Base-by-base conservation (phyloP, 1,140 invertebrate genomes). In the Lucilia cuprina region DNA sequence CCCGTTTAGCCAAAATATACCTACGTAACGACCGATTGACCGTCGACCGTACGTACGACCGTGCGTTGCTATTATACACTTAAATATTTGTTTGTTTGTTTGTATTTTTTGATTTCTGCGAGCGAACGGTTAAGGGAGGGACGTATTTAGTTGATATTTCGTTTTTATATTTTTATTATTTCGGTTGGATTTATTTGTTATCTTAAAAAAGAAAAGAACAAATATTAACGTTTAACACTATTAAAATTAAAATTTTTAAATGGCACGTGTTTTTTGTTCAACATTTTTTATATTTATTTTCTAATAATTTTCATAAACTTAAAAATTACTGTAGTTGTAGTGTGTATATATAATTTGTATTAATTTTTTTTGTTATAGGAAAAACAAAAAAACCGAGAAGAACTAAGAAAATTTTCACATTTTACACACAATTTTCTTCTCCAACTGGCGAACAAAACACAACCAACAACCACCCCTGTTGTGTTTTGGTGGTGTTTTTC, bases 381-480 rank as follows among this genome's bases (percentile, higher is more conserved):
- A 13, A 70, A n/a, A n/a, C n/a, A 19, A 21, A 21, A 70, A 5
- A 70, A 70, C 65, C 19, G 65, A 21, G 5, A 70, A 70, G 13
- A 21, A 70, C n/a, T 70, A 21, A 21, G n/a, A 70, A 70, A 70
- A 21, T 70, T 70, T 70, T 70, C 19, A 70, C 65, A 70, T 70
- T 70, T 70, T 21, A 21, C 65, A 70, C 65, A 70, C n/a, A 10
- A 70, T 70, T 21, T 70, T 60, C 55, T 70, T 70, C 19, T 60
- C n/a, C 65, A 70, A 70, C 65, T 70, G 19, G 65, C 65, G n/a
- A 70, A 70, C 5, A 19, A 21, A 19, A n/a, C n/a, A n/a, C n/a
- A n/a, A n/a, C n/a, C n/a, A 70, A 70, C 65, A 70, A 70, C 65
- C 65, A 70, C 65, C 65, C 65, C 19, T 70, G 19, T 70, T 70